Base-by-base conservation (phyloP, 2,797 vertebrate species). In the Mallotus villosus region DNA sequence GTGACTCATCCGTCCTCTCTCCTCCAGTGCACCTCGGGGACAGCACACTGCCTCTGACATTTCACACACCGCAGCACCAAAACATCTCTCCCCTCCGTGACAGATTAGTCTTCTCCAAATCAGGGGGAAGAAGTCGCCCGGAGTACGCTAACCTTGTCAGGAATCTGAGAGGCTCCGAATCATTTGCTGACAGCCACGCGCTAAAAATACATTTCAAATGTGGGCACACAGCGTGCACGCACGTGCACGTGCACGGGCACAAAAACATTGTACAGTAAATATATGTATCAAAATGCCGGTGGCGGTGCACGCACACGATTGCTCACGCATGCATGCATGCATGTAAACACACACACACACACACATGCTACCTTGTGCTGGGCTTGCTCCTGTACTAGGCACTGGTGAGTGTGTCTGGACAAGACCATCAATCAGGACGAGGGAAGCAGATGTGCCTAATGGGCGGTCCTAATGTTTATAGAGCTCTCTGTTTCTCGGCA, bases 361-460 rank as follows among this genome's bases (percentile, higher is more conserved):
- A 29, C 27, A 29, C 27, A 29, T 4, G 22, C 58, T 55, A 17
- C 51, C 51, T 32, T 22, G 32, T 71, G 53, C 55, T 49, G 14
- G 53, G 63, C 53, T 29, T 57, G 29, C 37, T 55, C 16, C 67
- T 12, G 74, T 69, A 59, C 51, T 16, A 61, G 67, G 71, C 51
- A 70, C 62, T 60, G 19, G 63, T 70, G 72, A 72, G 71, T 76
- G 37, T 32, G 63, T 63, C 58, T 11, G 57, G 68, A 79, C 37
- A 1, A 46, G 74, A 37, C 64, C 70, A 77, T 85, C 70, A 74
- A 76, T 84, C 78, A 81, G 21, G 53, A 9, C 1, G 25, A 22
- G 1, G 5, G 57, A 65, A 67, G 61, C 21, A 49, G 55, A 27
- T 61, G 66, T 72, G 74, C 65, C 49, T 74, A 75, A 70, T 71